phyloP scores from a whole-genome alignment of 2,888 invertebrate species.

The Cryptus armator region DNA sequence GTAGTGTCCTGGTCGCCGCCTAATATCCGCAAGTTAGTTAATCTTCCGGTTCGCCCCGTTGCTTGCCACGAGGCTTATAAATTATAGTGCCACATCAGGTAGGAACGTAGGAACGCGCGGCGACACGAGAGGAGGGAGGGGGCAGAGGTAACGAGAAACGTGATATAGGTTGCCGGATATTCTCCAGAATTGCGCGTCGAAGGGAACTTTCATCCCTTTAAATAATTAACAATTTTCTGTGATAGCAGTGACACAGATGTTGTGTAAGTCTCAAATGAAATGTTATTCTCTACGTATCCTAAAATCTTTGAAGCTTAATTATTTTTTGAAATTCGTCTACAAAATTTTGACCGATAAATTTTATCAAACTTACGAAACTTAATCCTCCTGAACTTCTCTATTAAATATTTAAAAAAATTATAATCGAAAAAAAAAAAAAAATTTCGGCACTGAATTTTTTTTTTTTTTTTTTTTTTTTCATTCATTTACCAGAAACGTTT shows the following conservation, averaged over 20 bases:
- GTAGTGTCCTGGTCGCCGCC: constrained; percentile 53
- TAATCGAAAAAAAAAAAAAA: no score
- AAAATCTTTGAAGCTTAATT: not conserved
- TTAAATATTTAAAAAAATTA: no score
- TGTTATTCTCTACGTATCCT: no score
- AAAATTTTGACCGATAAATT: no score
- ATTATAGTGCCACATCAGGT: constrained; percentile 54
- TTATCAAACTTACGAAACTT: no score
- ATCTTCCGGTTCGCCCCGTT: constrained; percentile 66
- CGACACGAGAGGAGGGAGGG: not conserved
- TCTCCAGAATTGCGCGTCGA: not conserved
- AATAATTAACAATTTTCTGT: not conserved
- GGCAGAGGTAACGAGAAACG: constrained; percentile 34
- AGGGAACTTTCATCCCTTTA: not conserved
- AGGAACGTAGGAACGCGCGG: not conserved
- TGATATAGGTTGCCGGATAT: constrained; percentile 31
- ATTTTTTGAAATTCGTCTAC: no score
- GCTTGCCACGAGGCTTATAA: constrained; percentile 57
- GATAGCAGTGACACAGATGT: not conserved
- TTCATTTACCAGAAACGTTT: no score
- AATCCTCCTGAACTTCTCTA: no score
- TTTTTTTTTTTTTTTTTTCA: no score
- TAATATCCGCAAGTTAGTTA: constrained; percentile 73
- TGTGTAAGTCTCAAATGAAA: not conserved
- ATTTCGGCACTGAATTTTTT: no score